These are phyloP conservation scores for Philypnodon macrostomus DNA, from an alignment of 2,797 vertebrate species.

Conservation along the genomic window DNA sequence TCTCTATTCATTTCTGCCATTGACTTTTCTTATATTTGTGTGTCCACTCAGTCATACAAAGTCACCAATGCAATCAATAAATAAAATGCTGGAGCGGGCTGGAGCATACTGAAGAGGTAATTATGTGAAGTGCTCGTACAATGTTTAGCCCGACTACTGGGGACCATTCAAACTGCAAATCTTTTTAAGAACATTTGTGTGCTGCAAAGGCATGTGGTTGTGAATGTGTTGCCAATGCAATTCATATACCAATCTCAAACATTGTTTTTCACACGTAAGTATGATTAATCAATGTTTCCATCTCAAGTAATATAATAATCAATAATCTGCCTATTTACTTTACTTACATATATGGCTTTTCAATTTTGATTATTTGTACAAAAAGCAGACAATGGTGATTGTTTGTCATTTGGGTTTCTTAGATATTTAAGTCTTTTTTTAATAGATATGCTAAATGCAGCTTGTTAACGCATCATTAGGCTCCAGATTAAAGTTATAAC, in stretches of 20 bases:
- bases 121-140: constrained; percentile 75
- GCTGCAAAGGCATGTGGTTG: constrained; percentile 38
- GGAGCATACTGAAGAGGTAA: constrained; percentile 67
- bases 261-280: constrained; percentile 20
- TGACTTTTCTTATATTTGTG: constrained; percentile 8
- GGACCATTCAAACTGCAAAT: constrained; percentile 43
- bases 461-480: not conserved
- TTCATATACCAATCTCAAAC: too few relatives aligned
- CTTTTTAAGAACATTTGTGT: constrained; percentile 19
- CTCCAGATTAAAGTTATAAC: not conserved
- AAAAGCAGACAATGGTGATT: constrained; percentile 4
- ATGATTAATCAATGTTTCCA: constrained; percentile 33
- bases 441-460: not conserved
- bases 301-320: constrained; percentile 17
- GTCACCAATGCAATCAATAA: constrained; percentile 53
- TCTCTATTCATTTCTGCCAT: constrained; percentile 21
- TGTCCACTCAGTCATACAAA: constrained; percentile 44
- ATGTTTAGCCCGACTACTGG: constrained; percentile 47
- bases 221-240: too few relatives aligned
- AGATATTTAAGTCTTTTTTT: too few relatives aligned
- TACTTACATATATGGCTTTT: constrained; percentile 11
- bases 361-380: constrained; percentile 7
- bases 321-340: constrained; percentile 4
- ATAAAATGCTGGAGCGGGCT: constrained; percentile 68
- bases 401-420: not conserved